Evolutionary conservation across 2,797 vertebrate genomes (phyloP), one percentile per base, ranked within the genome.

Genomic region (Florisuga fusca): DNA sequence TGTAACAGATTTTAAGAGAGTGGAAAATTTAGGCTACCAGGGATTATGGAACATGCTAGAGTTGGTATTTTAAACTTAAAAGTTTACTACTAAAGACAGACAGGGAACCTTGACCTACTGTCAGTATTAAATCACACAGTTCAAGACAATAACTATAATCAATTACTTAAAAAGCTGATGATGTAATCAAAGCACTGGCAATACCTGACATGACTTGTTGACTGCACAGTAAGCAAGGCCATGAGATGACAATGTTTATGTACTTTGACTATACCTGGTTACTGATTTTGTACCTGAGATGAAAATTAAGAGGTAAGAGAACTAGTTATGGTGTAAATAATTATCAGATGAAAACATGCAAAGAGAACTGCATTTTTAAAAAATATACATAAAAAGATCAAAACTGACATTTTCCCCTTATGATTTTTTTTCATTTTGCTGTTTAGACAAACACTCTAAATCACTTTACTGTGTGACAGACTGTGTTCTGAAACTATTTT

Each of bases 201-300:
- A 78, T 17, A 78, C 14, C 66, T 94, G 54, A 75, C 53, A 59
- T 17, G 6, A 84, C 79, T 77, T 87, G 26, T 2, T 93, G 76
- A 94, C 46, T 81, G 62, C 73, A 87, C 58, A 83, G 61, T 46
- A 85, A 88, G 46, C 64, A 93, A 90, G 77, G 67, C 57, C 68
- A 76, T 58, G 77, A 89, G 85, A 96, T 94, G 75, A 71, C 69
- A 34, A 14, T 38, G 61, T 79, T 82, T 64, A 86, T 46, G 55
- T 73, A 68, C 55, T 91, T 43, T 15, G 16, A 90, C 55, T 83
- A 33, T 33, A 87, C 48, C 46, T 74, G 51, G 71, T 33, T 80
- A 87, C 68, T 85, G 82, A 91, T 55, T 66, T 88, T 57, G 87
- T 88, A 95, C 93, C 94, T 73, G 93, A 96, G 93, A 96, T 95